Evolutionary conservation across 2,113 vertebrate genomes (phyloP).

Genomic region (Oncorhynchus clarkii): DNA sequence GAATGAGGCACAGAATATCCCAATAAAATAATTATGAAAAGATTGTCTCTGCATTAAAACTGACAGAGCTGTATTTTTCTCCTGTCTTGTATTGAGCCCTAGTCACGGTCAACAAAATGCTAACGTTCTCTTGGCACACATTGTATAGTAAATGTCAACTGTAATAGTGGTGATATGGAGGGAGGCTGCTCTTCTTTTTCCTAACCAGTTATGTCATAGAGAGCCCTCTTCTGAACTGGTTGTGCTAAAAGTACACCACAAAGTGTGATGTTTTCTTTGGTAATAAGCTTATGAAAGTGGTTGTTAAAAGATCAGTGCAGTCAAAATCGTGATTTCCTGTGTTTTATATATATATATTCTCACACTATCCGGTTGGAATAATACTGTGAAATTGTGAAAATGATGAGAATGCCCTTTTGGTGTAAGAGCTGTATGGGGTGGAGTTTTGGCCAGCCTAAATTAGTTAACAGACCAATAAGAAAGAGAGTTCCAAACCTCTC

Average conservation of each 20-base stretch:
- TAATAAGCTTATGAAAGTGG: background rate
- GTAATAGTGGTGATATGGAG: constrained; percentile 17
- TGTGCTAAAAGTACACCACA: background rate
- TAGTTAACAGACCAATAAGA: too few species aligned
- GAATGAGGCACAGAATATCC: background rate
- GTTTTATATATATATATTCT: too few species aligned
- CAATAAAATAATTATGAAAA: background rate
- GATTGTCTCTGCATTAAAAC: background rate
- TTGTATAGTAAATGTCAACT: constrained; percentile 48
- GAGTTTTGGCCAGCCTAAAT: too few species aligned
- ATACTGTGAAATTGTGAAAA: too few species aligned
- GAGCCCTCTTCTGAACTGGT: background rate
- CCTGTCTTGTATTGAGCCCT: constrained; percentile 17
- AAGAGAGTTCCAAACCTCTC: too few species aligned
- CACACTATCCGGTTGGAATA: too few species aligned
- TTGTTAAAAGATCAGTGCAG: background rate
- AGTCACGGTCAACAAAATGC: constrained; percentile 33
- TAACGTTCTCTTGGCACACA: constrained; percentile 39
- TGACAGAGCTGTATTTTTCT: constrained; percentile 29
- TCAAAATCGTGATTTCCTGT: too few species aligned
- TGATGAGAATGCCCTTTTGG: too few species aligned
- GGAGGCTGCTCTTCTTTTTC: background rate
- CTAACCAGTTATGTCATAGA: background rate
- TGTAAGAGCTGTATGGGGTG: too few species aligned
- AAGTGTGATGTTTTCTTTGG: background rate